Base-by-base conservation (phyloP, 2,113 vertebrate species). In the Sphaerodactylus townsendi region DNA sequence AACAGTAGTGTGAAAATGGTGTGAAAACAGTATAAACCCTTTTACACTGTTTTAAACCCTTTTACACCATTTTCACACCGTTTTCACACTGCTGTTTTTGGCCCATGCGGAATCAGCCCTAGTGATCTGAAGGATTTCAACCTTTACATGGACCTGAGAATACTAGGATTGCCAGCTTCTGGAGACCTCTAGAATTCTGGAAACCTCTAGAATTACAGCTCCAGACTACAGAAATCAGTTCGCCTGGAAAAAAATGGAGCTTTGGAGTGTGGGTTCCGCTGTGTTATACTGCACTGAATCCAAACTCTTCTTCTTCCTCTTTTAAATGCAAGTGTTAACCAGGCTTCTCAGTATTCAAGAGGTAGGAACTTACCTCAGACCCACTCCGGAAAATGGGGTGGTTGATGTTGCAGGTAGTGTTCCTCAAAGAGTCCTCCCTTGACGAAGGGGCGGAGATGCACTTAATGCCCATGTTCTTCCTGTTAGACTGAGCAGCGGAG, bases 361-460 rank as follows among this genome's bases (percentile, higher is more conserved):
- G 48, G 37, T 23, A 4, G 41, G 14, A 41, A 21, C 92, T 46
- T 86, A 97, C 97, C 94, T 92, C 85, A 0, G 84, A 1, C 0
- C 93, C 92, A 65, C 72, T 89, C 8, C n/a, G 95, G 56, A 98
- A 95, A 89, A 97, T 96, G 19, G 97, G 97, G 64, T 95, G 97
- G 89, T 95, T 91, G 82, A 98, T 59, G 23, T 46, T 88, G 81
- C 97, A 98, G 48, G 85, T 85, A 44, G 93, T 97, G 76, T 66
- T 85, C 81, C 91, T 78, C 50, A 74, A 91, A 64, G 48, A 30
- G 0, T 4, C 5, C 0, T 73, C 91, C 10, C 86, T 83, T 77
- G 93, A 92, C 87, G 93, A 91, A 83, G 96, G 94, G 53, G 90
- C 1, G 2, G 96, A 95, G 41, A 28, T 85, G 89, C 96, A 97